Evolutionary conservation across 2,113 vertebrate genomes (phyloP).

Genomic region (Coturnix japonica): DNA sequence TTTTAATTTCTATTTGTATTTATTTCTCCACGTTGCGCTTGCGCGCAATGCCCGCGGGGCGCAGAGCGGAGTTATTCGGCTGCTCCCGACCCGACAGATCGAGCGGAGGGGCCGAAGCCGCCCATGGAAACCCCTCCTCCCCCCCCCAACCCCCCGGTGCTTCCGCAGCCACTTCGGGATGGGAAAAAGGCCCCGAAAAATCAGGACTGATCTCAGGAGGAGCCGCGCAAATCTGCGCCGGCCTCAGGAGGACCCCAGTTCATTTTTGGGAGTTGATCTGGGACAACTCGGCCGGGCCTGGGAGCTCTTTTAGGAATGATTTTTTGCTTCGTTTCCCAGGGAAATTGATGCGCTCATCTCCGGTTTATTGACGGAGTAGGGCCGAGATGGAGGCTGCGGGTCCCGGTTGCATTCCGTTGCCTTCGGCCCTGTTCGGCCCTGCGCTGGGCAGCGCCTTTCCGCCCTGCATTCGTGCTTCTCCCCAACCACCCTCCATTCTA

Average conservation of each 20-base stretch:
- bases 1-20: not conserved
- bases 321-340: not conserved
- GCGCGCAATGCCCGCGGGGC: not conserved
- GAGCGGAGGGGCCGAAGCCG: not conserved
- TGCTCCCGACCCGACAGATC: not conserved
- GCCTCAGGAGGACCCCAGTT: not conserved
- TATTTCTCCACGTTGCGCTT: not conserved
- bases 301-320: not conserved
- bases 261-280: not conserved
- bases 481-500: fast-evolving
- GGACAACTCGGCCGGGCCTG: not conserved
- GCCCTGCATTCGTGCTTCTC: fast-evolving
- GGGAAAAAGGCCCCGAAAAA: not conserved
- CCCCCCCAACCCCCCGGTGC: no score
- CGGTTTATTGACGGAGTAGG: not conserved
- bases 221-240: not conserved
- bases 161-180: not conserved
- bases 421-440: no score
- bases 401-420: not conserved
- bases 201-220: fast-evolving
- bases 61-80: no score
- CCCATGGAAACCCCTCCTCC: no score
- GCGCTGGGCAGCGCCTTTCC: not conserved
- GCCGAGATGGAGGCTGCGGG: fast-evolving
- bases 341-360: not conserved